Base-by-base conservation (phyloP, 2,888 invertebrate genomes). In the Geotrupes spiniger region DNA sequence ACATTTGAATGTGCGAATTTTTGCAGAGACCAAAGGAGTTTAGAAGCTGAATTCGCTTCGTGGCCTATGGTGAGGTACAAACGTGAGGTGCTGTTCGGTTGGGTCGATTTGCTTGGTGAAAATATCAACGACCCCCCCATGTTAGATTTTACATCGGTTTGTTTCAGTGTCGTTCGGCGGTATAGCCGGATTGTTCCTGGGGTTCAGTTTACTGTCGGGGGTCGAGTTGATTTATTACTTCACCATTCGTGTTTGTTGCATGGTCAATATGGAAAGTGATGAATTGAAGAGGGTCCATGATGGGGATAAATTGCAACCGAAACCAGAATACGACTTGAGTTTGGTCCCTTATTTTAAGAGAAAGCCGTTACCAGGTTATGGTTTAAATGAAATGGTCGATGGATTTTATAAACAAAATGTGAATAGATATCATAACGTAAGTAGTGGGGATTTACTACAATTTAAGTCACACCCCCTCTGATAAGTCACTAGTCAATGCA, bases 101-200 rank as follows among this genome's bases (percentile, higher is more conserved):
- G 89, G 88, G 86, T 90, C 1, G 90, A 90, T 73, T 76, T 90
- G 41, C 66, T 89, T 33, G 89, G 85, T 83, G n/a, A n/a, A n/a
- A n/a, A n/a, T n/a, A n/a, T n/a, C n/a, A n/a, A n/a, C n/a, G n/a
- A n/a, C n/a, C n/a, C n/a, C n/a, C n/a, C n/a, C n/a, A n/a, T n/a
- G n/a, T n/a, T n/a, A n/a, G 6, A 21, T 21, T 21, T 21, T 3
- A 21, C 21, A 21, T 21, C 6, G 3, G 6, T 4, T 21, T 21
- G 16, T 70, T 68, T 26, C 65, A 83, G 84, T 84, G 27, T 81
- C 84, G 0, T 82, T 83, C 61, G 83, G 83, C 16, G 82, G 82
- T 16, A 82, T 82, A 53, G 82, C 82, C 1, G 82, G 82, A 1
- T 67, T 83, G n/a, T 82, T 85, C 58, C 71, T 86, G 8, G 89